Conservation (phyloP, 2,888 invertebrate species). For the Leucania comma region DNA sequence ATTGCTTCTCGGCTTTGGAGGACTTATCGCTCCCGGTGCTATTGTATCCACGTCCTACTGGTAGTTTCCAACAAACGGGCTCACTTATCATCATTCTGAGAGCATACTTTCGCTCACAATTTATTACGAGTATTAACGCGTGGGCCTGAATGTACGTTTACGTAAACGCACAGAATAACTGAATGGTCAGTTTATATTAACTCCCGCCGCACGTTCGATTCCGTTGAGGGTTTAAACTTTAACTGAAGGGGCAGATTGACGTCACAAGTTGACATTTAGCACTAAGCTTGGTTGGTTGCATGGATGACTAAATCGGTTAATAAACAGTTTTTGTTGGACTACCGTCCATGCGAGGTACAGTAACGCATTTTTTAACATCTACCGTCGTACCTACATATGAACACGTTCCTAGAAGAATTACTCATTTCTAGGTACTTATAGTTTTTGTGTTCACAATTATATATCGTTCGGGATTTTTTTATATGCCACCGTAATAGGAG, state of each 20-base stretch:
- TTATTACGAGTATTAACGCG: conserved; percentile 58
- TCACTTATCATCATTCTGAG: conserved; percentile 56
- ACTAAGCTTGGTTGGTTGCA: conserved; percentile 28
- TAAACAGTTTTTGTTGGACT: conserved; percentile 41
- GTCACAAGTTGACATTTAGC: conserved; percentile 55
- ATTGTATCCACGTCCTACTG: conserved; percentile 51
- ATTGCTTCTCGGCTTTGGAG: conserved; percentile 11
- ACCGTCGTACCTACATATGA: conserved; percentile 56
- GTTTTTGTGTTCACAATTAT: conserved; percentile 56
- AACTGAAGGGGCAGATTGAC: conserved; percentile 39
- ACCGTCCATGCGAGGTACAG: conserved; percentile 43
- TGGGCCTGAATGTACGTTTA: conserved; percentile 57
- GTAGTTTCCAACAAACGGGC: conserved; percentile 47
- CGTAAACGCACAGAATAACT: conserved; percentile 48
- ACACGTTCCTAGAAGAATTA: conserved; percentile 59
- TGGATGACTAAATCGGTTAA: conserved; percentile 56
- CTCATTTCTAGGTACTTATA: conserved; percentile 58
- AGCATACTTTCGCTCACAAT: conserved; percentile 51
- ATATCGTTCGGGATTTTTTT: conserved; percentile 51
- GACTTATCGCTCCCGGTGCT: conserved; percentile 23
- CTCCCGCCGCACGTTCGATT: conserved; percentile 46
- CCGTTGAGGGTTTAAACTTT: conserved; percentile 45
- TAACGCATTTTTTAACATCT: conserved; percentile 47
- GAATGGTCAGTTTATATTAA: conserved; percentile 44
- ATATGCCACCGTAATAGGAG: conserved; percentile 27